These are phyloP conservation scores for Drosophila formosana DNA, from an alignment of 2,888 invertebrate genomes.

Conservation along the genomic window DNA sequence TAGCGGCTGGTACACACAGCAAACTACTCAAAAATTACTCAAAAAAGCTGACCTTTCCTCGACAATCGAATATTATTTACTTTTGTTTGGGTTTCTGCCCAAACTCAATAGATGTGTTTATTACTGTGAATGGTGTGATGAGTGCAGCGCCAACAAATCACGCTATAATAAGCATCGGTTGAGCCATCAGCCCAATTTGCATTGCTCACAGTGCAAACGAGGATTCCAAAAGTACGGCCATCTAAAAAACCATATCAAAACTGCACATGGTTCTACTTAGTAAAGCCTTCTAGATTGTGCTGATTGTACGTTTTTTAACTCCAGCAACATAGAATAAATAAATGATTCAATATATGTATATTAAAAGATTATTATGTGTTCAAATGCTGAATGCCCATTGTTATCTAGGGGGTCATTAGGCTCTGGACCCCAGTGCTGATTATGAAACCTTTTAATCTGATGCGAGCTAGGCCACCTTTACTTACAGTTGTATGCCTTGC, in stretches of 20 bases:
- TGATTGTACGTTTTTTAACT: not conserved
- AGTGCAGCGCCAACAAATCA: constrained; percentile 40
- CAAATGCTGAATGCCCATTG: constrained; percentile 19
- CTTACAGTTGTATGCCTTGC: constrained; percentile 92
- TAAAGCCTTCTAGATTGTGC: not conserved
- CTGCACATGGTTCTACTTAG: constrained; percentile 5
- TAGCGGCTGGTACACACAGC: constrained; percentile 54
- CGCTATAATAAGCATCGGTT: constrained; percentile 60
- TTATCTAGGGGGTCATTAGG: constrained; percentile 46
- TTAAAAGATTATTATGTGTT: constrained; percentile 12
- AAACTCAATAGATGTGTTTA: constrained; percentile 48
- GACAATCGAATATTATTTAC: constrained; percentile 45
- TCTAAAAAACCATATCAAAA: constrained; percentile 29
- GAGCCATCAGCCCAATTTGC: constrained; percentile 15
- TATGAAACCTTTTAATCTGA: constrained; percentile 40
- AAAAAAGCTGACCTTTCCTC: constrained; percentile 47
- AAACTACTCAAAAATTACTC: constrained; percentile 44
- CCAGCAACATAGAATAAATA: constrained; percentile 8
- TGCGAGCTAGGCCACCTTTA: constrained; percentile 43
- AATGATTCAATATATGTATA: constrained; percentile 10
- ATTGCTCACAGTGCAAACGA: constrained; percentile 21
- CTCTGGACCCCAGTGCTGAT: constrained; percentile 59
- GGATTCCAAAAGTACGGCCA: constrained; percentile 19
- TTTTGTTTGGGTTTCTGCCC: constrained; percentile 63
- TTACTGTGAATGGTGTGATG: constrained; percentile 71